Conservation (phyloP, 2,113 vertebrate genomes). For the Leucoraja erinaceus region DNA sequence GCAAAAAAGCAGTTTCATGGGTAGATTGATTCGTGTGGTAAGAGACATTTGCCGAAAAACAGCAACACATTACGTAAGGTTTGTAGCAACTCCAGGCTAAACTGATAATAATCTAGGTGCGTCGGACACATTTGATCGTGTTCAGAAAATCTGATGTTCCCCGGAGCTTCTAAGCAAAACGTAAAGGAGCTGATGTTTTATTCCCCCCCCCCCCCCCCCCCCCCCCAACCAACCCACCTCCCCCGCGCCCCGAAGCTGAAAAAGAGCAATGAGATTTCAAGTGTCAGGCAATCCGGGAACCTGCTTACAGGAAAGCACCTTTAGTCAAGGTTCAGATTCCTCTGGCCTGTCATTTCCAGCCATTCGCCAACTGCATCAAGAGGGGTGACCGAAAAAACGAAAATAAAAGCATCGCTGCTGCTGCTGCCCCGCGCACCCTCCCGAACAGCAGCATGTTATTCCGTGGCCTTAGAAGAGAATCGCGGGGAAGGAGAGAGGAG, state of each 20-base stretch:
- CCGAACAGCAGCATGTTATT: background rate
- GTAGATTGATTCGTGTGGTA: background rate
- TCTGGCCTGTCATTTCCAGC: background rate
- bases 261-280: background rate
- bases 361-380: background rate
- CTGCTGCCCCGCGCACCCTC: background rate
- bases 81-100: background rate
- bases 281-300: conserved; percentile 31
- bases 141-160: background rate
- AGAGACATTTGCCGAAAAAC: background rate
- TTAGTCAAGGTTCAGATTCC: conserved; percentile 9
- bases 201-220: background rate
- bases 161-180: background rate
- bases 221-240: background rate
- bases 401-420: background rate
- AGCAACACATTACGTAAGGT: background rate
- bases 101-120: background rate
- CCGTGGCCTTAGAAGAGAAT: background rate
- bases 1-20: background rate
- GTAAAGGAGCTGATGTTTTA: background rate
- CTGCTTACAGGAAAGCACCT: conserved; percentile 30
- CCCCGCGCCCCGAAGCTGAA: too few relatives aligned
- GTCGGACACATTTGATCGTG: background rate
- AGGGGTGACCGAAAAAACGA: background rate
- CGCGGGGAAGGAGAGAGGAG: background rate